Percentiles rank a stretch among this genome's conserved stretches.
Conservation (phyloP, 2,113 vertebrate genomes). For the Callocephalon fimbriatum region DNA sequence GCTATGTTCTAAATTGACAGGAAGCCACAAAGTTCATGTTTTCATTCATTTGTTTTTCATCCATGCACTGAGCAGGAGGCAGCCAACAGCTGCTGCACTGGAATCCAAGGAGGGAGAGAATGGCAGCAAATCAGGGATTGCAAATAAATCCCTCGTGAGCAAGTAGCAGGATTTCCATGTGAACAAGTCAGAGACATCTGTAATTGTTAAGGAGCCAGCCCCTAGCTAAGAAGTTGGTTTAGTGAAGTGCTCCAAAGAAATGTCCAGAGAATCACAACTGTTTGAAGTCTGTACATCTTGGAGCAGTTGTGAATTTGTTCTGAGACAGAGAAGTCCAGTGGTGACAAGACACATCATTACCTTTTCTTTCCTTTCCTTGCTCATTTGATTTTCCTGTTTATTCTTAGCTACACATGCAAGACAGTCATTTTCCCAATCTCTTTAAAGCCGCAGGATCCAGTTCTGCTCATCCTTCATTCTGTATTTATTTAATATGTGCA, state of each 20-base stretch:
- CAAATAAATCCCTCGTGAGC: not conserved
- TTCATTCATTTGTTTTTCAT: slow-evolving; percentile 15
- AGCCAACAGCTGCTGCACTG: not conserved
- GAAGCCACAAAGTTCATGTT: not conserved
- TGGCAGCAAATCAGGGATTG: not conserved
- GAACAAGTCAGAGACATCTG: not conserved
- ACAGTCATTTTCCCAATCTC: not conserved
- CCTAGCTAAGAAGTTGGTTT: not conserved
- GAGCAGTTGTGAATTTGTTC: not conserved
- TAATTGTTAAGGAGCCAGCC: not conserved
- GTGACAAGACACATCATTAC: not conserved
- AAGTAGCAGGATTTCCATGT: not conserved
- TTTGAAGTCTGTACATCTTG: not conserved
- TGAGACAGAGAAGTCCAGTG: not conserved
- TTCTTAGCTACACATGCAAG: not conserved
- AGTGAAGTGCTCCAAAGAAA: not conserved
- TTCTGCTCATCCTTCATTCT: slow-evolving; percentile 18
- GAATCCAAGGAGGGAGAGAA: not conserved
- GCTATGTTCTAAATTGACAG: not conserved
- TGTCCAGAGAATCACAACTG: not conserved
- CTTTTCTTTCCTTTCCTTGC: not conserved
- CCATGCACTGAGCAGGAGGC: not conserved
- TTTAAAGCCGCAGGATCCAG: not conserved
- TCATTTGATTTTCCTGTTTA: not conserved
- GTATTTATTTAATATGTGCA: slow-evolving; percentile 19